phyloP scores from a whole-genome alignment of 2,888 invertebrate genomes.

The Apamea sordens region DNA sequence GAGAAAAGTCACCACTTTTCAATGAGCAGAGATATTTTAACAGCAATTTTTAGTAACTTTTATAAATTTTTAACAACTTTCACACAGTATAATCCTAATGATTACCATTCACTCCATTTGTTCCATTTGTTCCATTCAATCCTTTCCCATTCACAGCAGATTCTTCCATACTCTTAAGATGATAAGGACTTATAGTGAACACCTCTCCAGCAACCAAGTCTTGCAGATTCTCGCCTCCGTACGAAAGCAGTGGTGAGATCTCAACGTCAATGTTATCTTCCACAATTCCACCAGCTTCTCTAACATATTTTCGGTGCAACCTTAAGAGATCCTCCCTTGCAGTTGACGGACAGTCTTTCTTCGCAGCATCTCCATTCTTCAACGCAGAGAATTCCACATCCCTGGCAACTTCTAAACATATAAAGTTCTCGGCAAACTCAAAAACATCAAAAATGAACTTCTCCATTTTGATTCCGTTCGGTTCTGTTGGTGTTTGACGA shows the following conservation, averaged over 20 bases:
- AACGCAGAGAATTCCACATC: constrained; percentile 99
- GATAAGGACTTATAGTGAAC: constrained; percentile 92
- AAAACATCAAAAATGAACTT: constrained; percentile 99
- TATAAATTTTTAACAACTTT: constrained; percentile 20
- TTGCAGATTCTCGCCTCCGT: constrained; percentile 96
- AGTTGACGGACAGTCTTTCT: constrained; percentile 97
- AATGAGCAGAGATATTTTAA: not conserved
- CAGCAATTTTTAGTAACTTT: constrained; percentile 18
- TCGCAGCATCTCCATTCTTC: constrained; percentile 97
- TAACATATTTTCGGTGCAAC: constrained; percentile 94
- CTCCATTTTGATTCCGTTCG: constrained; percentile 99
- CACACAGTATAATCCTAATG: constrained; percentile 69
- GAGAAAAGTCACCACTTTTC: not conserved
- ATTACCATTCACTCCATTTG: constrained; percentile 67
- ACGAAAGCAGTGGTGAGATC: constrained; percentile 97
- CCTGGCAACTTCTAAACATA: constrained; percentile 97
- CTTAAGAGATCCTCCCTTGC: constrained; percentile 94
- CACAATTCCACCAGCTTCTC: constrained; percentile 95
- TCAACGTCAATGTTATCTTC: constrained; percentile 93
- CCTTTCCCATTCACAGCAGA: constrained; percentile 82
- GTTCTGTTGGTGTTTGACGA: constrained; percentile 93
- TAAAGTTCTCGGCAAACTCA: constrained; percentile 97
- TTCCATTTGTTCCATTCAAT: constrained; percentile 74
- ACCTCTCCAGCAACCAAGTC: constrained; percentile 92
- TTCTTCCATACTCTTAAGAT: constrained; percentile 88